These are phyloP conservation scores for Meta bourneti DNA, from an alignment of 2,888 invertebrate genomes.

Conservation along the genomic window DNA sequence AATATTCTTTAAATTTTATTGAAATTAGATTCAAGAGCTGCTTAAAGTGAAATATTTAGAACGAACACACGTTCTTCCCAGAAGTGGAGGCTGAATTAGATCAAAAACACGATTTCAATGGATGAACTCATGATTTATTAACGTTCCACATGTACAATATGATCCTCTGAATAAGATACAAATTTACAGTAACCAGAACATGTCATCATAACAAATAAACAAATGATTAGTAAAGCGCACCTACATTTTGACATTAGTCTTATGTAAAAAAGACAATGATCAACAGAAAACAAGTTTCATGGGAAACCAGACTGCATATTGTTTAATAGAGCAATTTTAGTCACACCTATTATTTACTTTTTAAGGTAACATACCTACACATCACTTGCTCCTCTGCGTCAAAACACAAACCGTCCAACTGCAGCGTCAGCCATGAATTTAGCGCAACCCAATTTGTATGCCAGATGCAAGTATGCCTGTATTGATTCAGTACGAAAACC, in stretches of 20 bases:
- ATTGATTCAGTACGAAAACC: not conserved
- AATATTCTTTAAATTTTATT: no score
- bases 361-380: slow-evolving; percentile 59
- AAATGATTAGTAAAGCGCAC: not conserved
- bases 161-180: not conserved
- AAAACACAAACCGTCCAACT: slow-evolving; percentile 63
- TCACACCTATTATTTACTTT: slow-evolving; percentile 19
- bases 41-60: no score
- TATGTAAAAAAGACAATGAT: not conserved
- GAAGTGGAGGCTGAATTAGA: no score
- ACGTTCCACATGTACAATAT: no score
- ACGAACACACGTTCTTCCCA: no score
- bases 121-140: no score
- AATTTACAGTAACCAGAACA: not conserved
- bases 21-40: no score
- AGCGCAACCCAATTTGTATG: slow-evolving; percentile 37
- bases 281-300: not conserved
- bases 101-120: no score
- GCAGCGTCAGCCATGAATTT: slow-evolving; percentile 73
- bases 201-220: not conserved
- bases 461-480: not conserved
- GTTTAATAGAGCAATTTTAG: not conserved
- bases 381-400: slow-evolving; percentile 63
- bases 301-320: not conserved
- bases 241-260: not conserved